Evolutionary conservation across 2,113 vertebrate species (phyloP).

Genomic region (Colius striatus): DNA sequence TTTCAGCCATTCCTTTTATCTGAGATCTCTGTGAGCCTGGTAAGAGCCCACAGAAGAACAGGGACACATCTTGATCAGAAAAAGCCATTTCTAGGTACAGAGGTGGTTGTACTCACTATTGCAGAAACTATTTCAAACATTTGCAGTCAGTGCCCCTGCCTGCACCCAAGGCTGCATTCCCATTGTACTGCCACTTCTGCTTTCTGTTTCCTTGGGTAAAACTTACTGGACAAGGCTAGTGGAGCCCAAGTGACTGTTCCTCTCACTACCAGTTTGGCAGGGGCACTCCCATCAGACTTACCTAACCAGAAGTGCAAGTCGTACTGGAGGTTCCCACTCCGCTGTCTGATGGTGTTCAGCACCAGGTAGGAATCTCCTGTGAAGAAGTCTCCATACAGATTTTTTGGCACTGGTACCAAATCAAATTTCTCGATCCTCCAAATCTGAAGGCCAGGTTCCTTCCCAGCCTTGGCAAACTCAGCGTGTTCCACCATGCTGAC

Average conservation of each 20-base stretch:
- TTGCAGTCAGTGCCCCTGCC: background rate
- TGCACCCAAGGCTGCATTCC: background rate
- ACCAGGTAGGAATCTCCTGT: constrained; percentile 92
- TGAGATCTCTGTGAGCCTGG: background rate
- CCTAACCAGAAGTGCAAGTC: constrained; percentile 98
- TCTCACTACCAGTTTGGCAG: background rate
- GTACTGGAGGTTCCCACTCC: constrained; percentile 89
- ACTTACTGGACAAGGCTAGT: background rate
- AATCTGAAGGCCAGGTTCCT: constrained; percentile 91
- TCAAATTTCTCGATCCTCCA: constrained; percentile 97
- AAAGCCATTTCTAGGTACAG: background rate
- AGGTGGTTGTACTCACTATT: background rate
- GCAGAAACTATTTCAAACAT: background rate
- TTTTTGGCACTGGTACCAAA: constrained; percentile 90
- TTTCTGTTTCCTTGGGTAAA: background rate
- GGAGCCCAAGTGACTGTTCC: background rate
- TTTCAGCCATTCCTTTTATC: background rate
- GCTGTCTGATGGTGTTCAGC: constrained; percentile 92
- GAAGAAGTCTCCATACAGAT: constrained; percentile 93
- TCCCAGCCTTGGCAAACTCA: constrained; percentile 90
- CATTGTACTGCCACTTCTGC: background rate
- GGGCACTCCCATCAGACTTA: constrained; percentile 60
- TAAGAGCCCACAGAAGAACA: background rate
- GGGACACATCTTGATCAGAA: background rate
- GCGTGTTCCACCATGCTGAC: constrained; percentile 91